Evolutionary conservation across 2,888 invertebrate species (phyloP).

Genomic region (Itoplectis maculator): DNA sequence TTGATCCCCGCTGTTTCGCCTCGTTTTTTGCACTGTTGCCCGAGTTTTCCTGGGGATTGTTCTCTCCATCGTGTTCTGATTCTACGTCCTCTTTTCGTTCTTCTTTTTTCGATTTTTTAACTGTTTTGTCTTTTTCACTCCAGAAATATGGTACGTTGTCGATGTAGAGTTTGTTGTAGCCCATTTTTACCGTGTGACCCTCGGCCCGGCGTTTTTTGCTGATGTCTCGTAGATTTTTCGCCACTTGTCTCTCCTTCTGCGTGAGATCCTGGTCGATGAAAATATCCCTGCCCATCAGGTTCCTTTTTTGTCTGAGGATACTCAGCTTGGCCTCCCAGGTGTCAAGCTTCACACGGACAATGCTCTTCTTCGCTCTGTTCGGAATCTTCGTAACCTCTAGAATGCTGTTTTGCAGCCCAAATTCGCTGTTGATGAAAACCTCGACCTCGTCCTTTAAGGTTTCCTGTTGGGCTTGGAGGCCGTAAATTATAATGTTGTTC

Average conservation of each 20-base stretch:
- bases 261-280: constrained; percentile 44
- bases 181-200: constrained; percentile 3
- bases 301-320: constrained; percentile 31
- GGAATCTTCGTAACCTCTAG: constrained; percentile 3
- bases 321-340: constrained; percentile 31
- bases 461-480: constrained; percentile 4
- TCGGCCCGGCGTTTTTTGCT: background rate
- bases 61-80: background rate
- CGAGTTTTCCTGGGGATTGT: background rate
- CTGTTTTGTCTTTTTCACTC: background rate
- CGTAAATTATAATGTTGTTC: constrained; percentile 41
- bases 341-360: background rate
- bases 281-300: constrained; percentile 32
- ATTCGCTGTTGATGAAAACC: constrained; percentile 18
- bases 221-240: constrained; percentile 3
- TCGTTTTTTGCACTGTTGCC: constrained; percentile 10
- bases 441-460: constrained; percentile 4
- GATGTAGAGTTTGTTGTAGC: constrained; percentile 4
- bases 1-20: background rate
- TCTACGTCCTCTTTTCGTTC: background rate
- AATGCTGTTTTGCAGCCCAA: constrained; percentile 23
- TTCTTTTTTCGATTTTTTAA: constrained; percentile 10
- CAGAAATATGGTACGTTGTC: constrained; percentile 28
- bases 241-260: background rate
- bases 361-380: constrained; percentile 5